These are phyloP conservation scores for Rhagophthalmus giganteus DNA, from an alignment of 2,888 invertebrate genomes.

Conservation along the genomic window DNA sequence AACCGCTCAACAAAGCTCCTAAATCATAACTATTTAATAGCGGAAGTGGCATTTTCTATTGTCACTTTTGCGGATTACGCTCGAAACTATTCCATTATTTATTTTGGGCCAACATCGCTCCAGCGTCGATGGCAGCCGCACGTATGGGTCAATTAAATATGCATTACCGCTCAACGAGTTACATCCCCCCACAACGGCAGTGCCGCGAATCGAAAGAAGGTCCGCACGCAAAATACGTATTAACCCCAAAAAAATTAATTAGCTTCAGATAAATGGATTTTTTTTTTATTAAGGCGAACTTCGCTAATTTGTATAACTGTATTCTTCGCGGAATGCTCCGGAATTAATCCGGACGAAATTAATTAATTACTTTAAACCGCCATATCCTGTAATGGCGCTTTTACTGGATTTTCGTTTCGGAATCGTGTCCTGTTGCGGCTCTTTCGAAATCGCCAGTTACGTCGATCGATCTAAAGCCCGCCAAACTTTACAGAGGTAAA, in stretches of 20 bases:
- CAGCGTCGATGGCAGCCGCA: too few relatives aligned
- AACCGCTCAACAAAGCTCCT: slow-evolving; percentile 27
- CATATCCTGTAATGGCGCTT: background rate
- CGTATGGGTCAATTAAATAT: too few relatives aligned
- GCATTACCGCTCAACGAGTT: too few relatives aligned
- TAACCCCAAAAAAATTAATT: background rate
- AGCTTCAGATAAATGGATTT: background rate
- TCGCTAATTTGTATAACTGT: background rate
- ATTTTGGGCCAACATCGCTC: too few relatives aligned
- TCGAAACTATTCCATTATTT: too few relatives aligned
- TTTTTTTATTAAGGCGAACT: background rate
- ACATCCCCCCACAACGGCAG: too few relatives aligned
- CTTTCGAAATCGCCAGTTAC: too few relatives aligned
- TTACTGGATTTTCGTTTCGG: background rate
- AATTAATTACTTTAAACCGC: background rate
- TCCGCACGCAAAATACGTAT: too few relatives aligned
- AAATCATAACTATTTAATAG: slow-evolving; percentile 23
- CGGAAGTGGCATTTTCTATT: slow-evolving; percentile 19
- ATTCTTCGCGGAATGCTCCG: background rate
- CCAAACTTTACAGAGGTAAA: too few relatives aligned
- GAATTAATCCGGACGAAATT: background rate
- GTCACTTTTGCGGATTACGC: too few relatives aligned
- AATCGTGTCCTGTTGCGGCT: background rate
- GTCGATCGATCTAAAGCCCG: too few relatives aligned
- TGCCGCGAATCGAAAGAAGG: too few relatives aligned